Percentiles rank a stretch among this genome's conserved stretches.
Conservation (phyloP, 2,797 vertebrate species). For the Zalophus californianus region DNA sequence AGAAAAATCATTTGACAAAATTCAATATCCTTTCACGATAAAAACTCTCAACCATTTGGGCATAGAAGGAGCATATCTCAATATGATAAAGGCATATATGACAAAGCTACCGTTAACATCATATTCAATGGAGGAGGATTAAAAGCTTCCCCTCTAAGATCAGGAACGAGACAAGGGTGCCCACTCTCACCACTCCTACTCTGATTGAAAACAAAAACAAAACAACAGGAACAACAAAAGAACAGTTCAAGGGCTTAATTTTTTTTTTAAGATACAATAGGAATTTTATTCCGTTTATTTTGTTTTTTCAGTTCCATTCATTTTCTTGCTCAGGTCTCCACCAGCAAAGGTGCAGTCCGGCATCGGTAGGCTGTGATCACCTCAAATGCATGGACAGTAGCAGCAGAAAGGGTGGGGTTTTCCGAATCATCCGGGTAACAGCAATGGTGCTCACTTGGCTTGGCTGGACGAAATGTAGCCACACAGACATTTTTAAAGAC, state of each 20-base stretch:
- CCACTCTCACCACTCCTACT: background rate
- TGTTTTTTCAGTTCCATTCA: background rate
- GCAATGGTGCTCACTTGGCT: no score
- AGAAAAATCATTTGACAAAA: background rate
- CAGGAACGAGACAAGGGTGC: background rate
- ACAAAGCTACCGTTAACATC: background rate
- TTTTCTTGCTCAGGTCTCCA: background rate
- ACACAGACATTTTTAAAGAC: background rate
- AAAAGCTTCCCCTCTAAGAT: background rate
- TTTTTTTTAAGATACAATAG: background rate
- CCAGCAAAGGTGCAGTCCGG: background rate
- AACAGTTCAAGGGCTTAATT: background rate
- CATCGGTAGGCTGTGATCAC: background rate
- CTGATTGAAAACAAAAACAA: background rate
- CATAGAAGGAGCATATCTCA: background rate
- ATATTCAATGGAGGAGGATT: background rate
- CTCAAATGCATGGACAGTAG: background rate
- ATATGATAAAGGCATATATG: background rate
- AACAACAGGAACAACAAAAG: background rate
- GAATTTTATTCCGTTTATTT: background rate
- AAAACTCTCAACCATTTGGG: background rate
- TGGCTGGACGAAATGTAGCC: background rate
- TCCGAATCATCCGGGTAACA: no score
- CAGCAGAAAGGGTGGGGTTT: background rate
- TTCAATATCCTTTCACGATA: background rate